Evolutionary conservation across 2,888 invertebrate genomes (phyloP).

Genomic region (Caenorhabditis zanzibari): DNA sequence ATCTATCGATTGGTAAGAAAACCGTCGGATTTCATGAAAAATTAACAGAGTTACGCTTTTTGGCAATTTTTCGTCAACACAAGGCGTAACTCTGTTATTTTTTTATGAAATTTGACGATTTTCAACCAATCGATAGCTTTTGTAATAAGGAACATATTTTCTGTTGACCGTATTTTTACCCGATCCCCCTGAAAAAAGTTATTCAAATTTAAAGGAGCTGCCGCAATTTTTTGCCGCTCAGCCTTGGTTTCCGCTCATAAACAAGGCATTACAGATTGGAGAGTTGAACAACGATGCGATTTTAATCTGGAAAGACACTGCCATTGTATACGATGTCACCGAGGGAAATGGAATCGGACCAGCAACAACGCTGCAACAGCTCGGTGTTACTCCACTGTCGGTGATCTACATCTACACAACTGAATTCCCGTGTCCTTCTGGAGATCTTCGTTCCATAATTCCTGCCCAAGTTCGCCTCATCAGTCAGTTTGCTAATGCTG

Average conservation of each 20-base stretch:
- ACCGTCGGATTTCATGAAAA: too few species aligned
- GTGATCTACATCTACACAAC: conserved; percentile 52
- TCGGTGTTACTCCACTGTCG: conserved; percentile 25
- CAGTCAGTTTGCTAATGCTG: conserved; percentile 40
- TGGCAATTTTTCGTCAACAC: not conserved
- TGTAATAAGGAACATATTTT: too few species aligned
- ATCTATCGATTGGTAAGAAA: too few species aligned
- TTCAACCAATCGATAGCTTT: too few species aligned
- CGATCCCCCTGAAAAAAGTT: too few species aligned
- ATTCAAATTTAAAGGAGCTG: too few species aligned
- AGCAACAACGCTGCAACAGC: conserved; percentile 31
- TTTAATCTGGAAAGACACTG: conserved; percentile 49
- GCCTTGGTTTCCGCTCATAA: not conserved
- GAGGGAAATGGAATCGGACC: conserved; percentile 27
- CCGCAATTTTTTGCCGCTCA: too few species aligned
- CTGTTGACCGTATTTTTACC: too few species aligned
- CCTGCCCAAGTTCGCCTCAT: conserved; percentile 56
- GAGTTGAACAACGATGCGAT: conserved; percentile 36
- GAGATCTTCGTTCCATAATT: conserved; percentile 45
- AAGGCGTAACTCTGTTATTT: too few species aligned
- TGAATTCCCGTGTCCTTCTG: conserved; percentile 55
- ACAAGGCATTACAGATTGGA: conserved; percentile 40
- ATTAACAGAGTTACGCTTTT: too few species aligned
- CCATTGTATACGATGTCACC: conserved; percentile 45
- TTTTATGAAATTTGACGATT: too few species aligned